A percentile compares a stretch with the other conserved stretches of the same genome.
These are phyloP conservation scores for Phylloscopus trochiloides DNA, from an alignment of 2,113 vertebrate species.

Conservation along the genomic window DNA sequence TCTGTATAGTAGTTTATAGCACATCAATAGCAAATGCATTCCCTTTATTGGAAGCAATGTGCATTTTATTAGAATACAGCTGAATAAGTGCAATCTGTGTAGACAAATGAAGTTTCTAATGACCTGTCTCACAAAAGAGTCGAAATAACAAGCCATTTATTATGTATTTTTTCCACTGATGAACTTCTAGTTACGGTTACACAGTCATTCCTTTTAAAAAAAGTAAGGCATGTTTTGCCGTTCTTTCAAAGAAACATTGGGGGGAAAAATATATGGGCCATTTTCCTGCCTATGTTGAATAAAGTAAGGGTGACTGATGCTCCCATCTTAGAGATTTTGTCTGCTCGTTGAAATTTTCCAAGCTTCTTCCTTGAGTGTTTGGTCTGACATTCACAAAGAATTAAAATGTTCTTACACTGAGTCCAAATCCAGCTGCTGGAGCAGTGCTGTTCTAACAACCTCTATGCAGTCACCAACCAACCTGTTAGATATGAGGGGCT, in stretches of 20 bases:
- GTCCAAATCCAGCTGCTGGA: neutral
- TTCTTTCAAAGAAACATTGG: neutral
- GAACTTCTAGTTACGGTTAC: neutral
- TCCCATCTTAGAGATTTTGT: neutral
- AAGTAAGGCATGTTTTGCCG: neutral
- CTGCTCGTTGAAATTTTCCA: neutral
- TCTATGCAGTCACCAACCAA: accelerated
- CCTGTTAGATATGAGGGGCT: accelerated
- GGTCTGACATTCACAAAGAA: neutral
- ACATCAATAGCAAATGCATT: slow-evolving; percentile 68
- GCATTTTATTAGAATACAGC: slow-evolving; percentile 65
- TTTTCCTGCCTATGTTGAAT: neutral
- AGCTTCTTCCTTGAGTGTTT: neutral
- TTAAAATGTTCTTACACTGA: neutral
- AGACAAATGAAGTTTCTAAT: slow-evolving; percentile 65
- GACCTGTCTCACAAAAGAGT: slow-evolving; percentile 50
- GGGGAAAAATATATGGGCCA: neutral
- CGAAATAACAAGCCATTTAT: slow-evolving; percentile 29
- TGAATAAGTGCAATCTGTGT: slow-evolving; percentile 55
- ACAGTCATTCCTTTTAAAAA: neutral
- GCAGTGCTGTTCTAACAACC: neutral
- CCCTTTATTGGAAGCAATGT: slow-evolving; percentile 62
- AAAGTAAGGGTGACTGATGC: neutral
- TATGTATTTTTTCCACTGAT: slow-evolving; percentile 22
- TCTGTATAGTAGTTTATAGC: slow-evolving; percentile 62